Evolutionary conservation across 2,113 vertebrate genomes (phyloP), one percentile per base, ranked within the genome.

Genomic region (Crotalus viridis): DNA sequence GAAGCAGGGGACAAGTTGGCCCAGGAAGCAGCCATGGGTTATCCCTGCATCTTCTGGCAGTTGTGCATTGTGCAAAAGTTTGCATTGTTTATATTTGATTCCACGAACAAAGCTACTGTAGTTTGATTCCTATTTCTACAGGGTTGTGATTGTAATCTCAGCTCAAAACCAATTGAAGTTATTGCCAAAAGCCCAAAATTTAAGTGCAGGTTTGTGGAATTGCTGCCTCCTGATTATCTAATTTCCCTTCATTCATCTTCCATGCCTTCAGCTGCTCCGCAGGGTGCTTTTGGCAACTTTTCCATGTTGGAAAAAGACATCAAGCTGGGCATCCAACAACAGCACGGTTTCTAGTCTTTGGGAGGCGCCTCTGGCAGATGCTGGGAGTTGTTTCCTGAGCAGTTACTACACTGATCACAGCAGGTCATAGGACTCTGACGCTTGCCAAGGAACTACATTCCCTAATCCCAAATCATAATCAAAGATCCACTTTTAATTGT

Each of bases 271-370:
- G 8, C 9, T 69, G 57, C 85, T 87, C 43, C 92, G 89, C n/a
- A 5, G 92, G 69, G 52, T 24, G 1, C 85, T 24, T 0, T 1
- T 86, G 9, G 46, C 43, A 51, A 86, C 85, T 86, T 33, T 74
- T 1, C 43, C 0, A 0, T 28, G 51, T 64, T 85, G 0, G 0
- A 1, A 26, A 59, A 0, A n/a, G 51, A 69, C 1, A 0, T 90
- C 33, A 1, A 26, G 64, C 33, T 33, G 21, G 54, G 91, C 52
- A 91, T 8, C 3, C 90, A 46, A 33, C 89, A 52, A 28, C 39
- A 69, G 0, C 43, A 0, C 51, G 48, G 28, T 55, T 90, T 85
- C 43, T 91, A 93, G 61, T 90, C 89, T 13, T 90, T 5, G 1
- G 74, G 88, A 86, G 81, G 85, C 90, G 87, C 48, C 81, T 89